Evolutionary conservation across 1,140 invertebrate genomes (phyloP).

Genomic region (Lordiphosa clarofinis): DNA sequence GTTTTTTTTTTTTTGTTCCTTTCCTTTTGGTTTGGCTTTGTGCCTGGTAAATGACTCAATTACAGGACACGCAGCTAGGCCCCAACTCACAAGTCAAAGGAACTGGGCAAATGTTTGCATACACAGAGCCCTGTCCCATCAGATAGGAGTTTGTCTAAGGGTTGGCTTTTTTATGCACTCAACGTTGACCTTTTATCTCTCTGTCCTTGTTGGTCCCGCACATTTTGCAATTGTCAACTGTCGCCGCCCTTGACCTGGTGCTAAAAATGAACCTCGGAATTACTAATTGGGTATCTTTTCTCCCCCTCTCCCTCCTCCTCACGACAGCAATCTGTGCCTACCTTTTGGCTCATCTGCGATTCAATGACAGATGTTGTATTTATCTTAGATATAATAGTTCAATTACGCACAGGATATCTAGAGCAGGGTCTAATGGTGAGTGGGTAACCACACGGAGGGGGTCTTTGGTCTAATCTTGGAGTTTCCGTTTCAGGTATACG

Average conservation of each 20-base stretch:
- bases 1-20: slow-evolving; percentile 31
- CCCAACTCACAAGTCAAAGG: background rate
- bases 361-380: slow-evolving; percentile 92
- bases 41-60: slow-evolving; percentile 65
- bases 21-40: slow-evolving; percentile 33
- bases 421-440: slow-evolving; percentile 95
- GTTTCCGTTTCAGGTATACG: slow-evolving; percentile 84
- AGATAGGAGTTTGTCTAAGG: slow-evolving; percentile 49
- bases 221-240: slow-evolving; percentile 56
- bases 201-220: slow-evolving; percentile 3
- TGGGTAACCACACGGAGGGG: slow-evolving; percentile 59
- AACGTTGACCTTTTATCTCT: slow-evolving; percentile 55
- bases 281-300: background rate
- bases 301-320: background rate
- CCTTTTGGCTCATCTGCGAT: slow-evolving; percentile 90
- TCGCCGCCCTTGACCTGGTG: slow-evolving; percentile 60
- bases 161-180: slow-evolving; percentile 23
- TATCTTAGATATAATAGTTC: slow-evolving; percentile 91
- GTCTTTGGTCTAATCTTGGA: background rate
- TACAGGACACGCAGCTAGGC: slow-evolving; percentile 58
- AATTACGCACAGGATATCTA: slow-evolving; percentile 96
- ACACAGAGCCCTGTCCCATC: slow-evolving; percentile 53
- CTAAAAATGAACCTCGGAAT: slow-evolving; percentile 25
- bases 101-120: slow-evolving; percentile 61
- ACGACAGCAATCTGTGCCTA: slow-evolving; percentile 83